Evolutionary conservation across 1,140 invertebrate genomes (phyloP).

Genomic region (Diorhabda sublineata): DNA sequence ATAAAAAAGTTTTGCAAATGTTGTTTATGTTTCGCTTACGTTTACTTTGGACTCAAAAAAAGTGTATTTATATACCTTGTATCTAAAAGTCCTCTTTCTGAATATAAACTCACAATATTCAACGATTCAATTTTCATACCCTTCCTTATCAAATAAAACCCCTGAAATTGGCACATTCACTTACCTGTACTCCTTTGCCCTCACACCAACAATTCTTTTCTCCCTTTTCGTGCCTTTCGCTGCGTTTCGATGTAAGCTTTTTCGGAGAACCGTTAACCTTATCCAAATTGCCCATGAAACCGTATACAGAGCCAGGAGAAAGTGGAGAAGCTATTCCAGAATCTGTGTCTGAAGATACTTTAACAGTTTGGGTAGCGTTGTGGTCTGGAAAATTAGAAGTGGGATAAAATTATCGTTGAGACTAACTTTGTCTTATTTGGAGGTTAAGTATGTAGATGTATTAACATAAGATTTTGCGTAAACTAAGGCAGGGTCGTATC

Average conservation of each 20-base stretch:
- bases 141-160: slow-evolving; percentile 1
- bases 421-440: no score
- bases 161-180: slow-evolving; percentile 4
- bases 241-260: slow-evolving; percentile 4
- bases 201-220: slow-evolving; percentile 13
- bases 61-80: no score
- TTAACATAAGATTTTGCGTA: no score
- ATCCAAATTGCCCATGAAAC: slow-evolving; percentile 33
- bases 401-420: background rate
- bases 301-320: slow-evolving; percentile 48
- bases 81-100: no score
- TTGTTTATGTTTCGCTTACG: no score
- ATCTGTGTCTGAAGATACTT: slow-evolving; percentile 52
- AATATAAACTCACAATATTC: no score
- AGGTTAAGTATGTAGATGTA: no score
- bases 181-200: slow-evolving; percentile 22
- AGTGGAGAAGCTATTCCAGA: slow-evolving; percentile 57
- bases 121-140: no score
- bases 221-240: slow-evolving; percentile 7
- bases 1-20: no score
- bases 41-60: no score
- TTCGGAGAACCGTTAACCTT: slow-evolving; percentile 21
- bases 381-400: slow-evolving; percentile 18
- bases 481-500: no score
- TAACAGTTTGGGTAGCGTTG: slow-evolving; percentile 27